Conservation (phyloP, 2,113 vertebrate species). For the Cavia aperea region DNA sequence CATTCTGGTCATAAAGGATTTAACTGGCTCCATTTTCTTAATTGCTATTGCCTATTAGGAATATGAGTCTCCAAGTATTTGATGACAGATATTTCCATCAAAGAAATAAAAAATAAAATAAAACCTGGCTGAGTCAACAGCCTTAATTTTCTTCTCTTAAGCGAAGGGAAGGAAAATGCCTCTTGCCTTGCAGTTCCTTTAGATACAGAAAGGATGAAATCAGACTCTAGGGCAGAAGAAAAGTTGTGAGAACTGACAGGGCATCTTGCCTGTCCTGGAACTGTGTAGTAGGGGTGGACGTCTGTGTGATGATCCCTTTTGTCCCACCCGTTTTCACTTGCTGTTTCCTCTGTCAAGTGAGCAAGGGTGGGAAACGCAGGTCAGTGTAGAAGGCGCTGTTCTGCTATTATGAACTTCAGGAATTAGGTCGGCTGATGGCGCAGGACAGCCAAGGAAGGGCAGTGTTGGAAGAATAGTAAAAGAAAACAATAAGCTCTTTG, state of each 20-base stretch:
- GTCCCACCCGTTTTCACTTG: background rate
- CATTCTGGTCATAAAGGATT: background rate
- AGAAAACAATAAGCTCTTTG: background rate
- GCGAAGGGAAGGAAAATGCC: background rate
- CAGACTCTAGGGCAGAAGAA: background rate
- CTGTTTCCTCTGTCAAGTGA: background rate
- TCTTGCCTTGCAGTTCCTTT: background rate
- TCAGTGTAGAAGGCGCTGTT: background rate
- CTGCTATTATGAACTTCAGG: background rate
- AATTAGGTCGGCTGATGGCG: background rate
- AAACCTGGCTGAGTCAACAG: background rate
- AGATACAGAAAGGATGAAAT: background rate
- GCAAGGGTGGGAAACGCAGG: background rate
- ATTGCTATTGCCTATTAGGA: background rate
- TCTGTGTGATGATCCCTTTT: background rate
- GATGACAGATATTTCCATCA: background rate
- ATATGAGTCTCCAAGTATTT: background rate
- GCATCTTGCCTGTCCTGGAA: background rate
- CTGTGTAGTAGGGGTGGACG: background rate
- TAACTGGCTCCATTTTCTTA: background rate
- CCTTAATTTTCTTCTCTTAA: background rate
- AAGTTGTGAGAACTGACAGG: background rate
- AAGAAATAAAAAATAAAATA: background rate
- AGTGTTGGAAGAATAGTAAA: background rate
- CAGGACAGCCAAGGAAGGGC: background rate